Base-by-base conservation (phyloP, 2,113 vertebrate species). In the Podarcis raffonei region DNA sequence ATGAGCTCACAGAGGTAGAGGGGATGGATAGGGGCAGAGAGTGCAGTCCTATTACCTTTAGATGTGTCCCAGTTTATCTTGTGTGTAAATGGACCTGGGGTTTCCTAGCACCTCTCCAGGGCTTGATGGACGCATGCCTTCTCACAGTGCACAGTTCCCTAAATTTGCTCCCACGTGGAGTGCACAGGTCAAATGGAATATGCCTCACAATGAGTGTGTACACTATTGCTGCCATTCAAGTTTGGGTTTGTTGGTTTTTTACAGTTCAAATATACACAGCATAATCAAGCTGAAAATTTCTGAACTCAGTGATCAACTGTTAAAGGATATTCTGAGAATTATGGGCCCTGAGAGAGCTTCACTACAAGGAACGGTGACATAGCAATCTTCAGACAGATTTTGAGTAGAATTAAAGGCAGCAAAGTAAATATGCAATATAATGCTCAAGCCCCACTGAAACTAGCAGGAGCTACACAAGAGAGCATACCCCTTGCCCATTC, bases 271-370 rank as follows among this genome's bases (percentile, higher is more conserved):
- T 2, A 53, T 12, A 11, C 57, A 25, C 78, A 86, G 57, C 35
- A 86, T 35, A 86, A 68, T 6, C 13, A 1, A 0, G 0, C 83
- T 83, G 0, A 37, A 89, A 32, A 2, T 59, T 68, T 48, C 79
- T 39, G 12, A 91, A 5, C 79, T 12, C 25, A 0, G 20, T 59
- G n/a, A 0, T 0, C 12, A 87, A 86, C 59, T 68, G 15, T 11
- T 6, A 13, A 59, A 59, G 18, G 53, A 22, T 15, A 80, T 32
- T 27, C 30, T 80, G 48, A 59, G 16, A 59, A 62, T 25, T 22
- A 23, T 62, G 4, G 59, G 30, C 12, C 13, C 39, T 16, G 6
- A 80, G 48, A 25, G 2, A 57, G 48, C 35, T 32, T 48, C n/a
- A 57, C 23, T 23, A 80, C 3, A 15, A 53, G 7, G 15, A 30